These are phyloP conservation scores for Picus viridis DNA, from an alignment of 2,797 vertebrate species.

Conservation along the genomic window DNA sequence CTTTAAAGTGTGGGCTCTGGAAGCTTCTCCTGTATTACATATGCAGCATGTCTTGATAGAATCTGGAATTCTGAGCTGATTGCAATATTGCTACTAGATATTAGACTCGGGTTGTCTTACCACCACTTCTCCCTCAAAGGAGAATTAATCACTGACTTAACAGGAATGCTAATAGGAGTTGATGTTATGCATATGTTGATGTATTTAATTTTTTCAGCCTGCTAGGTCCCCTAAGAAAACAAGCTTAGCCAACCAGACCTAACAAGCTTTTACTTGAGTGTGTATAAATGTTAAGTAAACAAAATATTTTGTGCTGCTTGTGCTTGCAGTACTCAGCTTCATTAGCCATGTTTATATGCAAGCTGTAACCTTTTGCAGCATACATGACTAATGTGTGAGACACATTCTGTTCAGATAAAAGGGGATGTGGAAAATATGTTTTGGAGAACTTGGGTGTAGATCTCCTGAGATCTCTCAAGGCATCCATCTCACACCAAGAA, in stretches of 20 bases:
- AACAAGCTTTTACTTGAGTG: slow-evolving; percentile 55
- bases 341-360: slow-evolving; percentile 19
- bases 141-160: slow-evolving; percentile 46
- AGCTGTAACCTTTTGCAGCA: not conserved
- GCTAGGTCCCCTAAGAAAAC: slow-evolving; percentile 38
- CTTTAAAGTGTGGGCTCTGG: slow-evolving; percentile 2
- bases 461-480: not conserved
- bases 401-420: not conserved
- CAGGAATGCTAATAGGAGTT: slow-evolving; percentile 15
- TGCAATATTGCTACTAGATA: not conserved
- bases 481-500: not conserved
- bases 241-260: slow-evolving; percentile 26
- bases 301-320: slow-evolving; percentile 29
- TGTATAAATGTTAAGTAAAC: slow-evolving; percentile 60
- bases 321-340: slow-evolving; percentile 39
- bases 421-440: not conserved
- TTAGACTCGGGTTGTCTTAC: not conserved
- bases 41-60: slow-evolving; percentile 7
- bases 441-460: not conserved
- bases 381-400: not conserved
- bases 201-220: slow-evolving; percentile 34
- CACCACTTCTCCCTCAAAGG: slow-evolving; percentile 37
- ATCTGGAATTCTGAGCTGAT: slow-evolving; percentile 3
- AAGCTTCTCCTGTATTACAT: not conserved
- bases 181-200: slow-evolving; percentile 27